Base-by-base conservation (phyloP, 92 coral and sea anemone genomes). In the Phenganax stokvisi region DNA sequence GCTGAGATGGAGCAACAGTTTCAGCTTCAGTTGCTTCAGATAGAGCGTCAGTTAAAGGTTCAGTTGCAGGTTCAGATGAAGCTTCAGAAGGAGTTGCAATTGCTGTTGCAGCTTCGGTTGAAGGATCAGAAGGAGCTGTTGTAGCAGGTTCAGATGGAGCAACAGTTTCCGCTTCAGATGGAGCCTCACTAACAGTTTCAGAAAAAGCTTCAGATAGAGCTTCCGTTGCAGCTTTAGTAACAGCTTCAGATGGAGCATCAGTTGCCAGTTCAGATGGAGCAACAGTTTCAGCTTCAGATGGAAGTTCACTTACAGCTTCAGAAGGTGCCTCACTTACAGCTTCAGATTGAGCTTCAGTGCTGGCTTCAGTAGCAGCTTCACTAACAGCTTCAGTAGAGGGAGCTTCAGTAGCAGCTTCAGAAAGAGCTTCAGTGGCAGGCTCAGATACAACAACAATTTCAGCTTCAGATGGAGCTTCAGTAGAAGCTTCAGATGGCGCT, bases 101-200 rank as follows among this genome's bases (percentile, higher is more conserved):
- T 9, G 2, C n/a, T 0, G 73, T 28, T 29, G 53, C 54, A 28
- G 57, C 60, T n/a, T 79, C 56, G 10, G 83, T 79, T 20, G 83
- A 15, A 7, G 15, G 8, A 6, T 61, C 25, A 61, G 67, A 15
- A 15, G 55, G 20, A 0, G n/a, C 67, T 9, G 3, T 30, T 3
- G 69, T 76, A 31, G 17, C 54, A 6, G 81, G 7, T 57, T 61
- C 51, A 28, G 69, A 57, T 57, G 67, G 12, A n/a, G 66, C 1
- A 76, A 16, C 56, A 57, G 20, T 63, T 31, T 54, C 47, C 1
- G 12, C 57, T 8, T 31, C 16, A 57, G 80, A 8, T 25, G 20
- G 16, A 10, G 11, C 74, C 12, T 30, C 53, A 10, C 10, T 30
- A 8, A 30, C 16, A 10, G 52, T 12, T 15, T 51, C 55, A 51